A percentile compares a stretch with the other conserved stretches of the same genome.
phyloP scores from a whole-genome alignment of 2,113 vertebrate genomes.

The Anser brachyrhynchus region DNA sequence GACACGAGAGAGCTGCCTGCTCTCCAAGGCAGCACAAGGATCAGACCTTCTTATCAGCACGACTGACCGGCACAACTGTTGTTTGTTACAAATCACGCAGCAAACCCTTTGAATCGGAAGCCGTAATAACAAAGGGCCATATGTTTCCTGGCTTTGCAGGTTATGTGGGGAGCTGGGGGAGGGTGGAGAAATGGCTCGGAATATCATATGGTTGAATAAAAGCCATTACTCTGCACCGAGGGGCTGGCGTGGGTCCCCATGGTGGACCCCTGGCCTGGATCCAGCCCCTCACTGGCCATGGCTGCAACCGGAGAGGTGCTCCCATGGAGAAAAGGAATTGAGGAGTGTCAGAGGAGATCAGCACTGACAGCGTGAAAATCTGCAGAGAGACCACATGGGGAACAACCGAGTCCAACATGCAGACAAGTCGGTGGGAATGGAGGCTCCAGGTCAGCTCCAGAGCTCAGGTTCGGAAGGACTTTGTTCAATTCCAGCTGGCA shows the following conservation, averaged over 20 bases:
- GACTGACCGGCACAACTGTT: neutral
- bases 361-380: neutral
- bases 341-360: neutral
- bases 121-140: neutral
- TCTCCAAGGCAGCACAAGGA: neutral
- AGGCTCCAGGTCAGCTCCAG: neutral
- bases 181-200: neutral
- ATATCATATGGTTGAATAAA: neutral
- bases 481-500: neutral
- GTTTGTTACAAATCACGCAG: neutral
- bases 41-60: neutral
- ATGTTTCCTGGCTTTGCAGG: neutral
- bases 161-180: neutral
- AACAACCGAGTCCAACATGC: neutral
- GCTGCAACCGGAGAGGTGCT: neutral
- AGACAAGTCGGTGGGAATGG: neutral
- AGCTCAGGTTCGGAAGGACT: neutral
- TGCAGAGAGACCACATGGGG: neutral
- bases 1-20: neutral
- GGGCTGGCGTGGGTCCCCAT: accelerated
- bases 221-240: neutral
- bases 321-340: neutral
- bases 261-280: accelerated
- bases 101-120: neutral
- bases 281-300: neutral